Percentiles rank a stretch among this genome's conserved stretches.
Conservation (phyloP, 2,113 vertebrate genomes). For the Nothocercus nigrocapillus region DNA sequence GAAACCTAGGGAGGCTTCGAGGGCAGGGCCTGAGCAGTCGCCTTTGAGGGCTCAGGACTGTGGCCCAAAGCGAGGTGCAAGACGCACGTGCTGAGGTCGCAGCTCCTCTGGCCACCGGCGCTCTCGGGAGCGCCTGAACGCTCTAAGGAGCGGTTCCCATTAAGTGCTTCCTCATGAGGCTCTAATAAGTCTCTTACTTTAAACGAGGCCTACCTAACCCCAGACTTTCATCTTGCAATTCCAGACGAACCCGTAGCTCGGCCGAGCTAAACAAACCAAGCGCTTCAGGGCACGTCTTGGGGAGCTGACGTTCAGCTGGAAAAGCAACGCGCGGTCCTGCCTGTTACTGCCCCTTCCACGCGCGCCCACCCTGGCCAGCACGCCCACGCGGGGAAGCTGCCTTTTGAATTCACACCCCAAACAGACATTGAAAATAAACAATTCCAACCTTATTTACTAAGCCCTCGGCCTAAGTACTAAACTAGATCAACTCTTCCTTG, state of each 20-base stretch:
- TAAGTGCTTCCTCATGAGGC: background rate
- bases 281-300: background rate
- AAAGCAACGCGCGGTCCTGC: background rate
- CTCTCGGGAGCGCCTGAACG: background rate
- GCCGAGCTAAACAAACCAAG: background rate
- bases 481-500: background rate
- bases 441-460: no score
- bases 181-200: background rate
- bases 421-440: no score
- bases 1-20: background rate
- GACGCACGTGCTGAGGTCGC: background rate
- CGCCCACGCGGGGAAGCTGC: fast-evolving
- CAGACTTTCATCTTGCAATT: background rate
- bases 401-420: background rate
- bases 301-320: fast-evolving
- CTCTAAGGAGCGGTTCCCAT: background rate
- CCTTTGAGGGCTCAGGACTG: fast-evolving
- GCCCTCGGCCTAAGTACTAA: background rate
- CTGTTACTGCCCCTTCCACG: fast-evolving
- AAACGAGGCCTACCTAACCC: background rate
- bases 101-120: fast-evolving
- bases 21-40: fast-evolving
- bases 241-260: background rate
- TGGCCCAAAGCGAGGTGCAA: fast-evolving
- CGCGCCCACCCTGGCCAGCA: fast-evolving